Percentiles rank a stretch among this genome's conserved stretches.
Evolutionary conservation across 2,113 vertebrate species (phyloP).

Genomic region (Micronycteris hirsuta): DNA sequence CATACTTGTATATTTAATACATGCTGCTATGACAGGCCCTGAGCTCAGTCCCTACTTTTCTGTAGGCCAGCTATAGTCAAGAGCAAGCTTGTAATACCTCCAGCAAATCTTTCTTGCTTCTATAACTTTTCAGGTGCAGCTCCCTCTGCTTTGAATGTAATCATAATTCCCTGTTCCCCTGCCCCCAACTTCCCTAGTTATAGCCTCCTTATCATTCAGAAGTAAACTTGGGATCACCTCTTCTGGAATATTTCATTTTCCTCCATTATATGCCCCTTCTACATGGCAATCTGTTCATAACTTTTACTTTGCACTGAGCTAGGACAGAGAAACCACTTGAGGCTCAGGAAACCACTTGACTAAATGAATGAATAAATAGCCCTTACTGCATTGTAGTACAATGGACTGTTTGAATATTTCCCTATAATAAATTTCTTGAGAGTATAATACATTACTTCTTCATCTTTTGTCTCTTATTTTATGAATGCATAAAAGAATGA

Average conservation of each 20-base stretch:
- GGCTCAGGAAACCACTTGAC: not conserved
- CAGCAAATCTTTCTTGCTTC: not conserved
- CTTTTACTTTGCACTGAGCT: not conserved
- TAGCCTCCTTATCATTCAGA: not conserved
- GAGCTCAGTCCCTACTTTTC: not conserved
- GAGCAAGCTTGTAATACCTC: not conserved
- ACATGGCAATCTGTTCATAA: not conserved
- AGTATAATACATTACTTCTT: slow-evolving; percentile 13
- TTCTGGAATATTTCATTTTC: not conserved
- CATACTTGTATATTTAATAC: not conserved
- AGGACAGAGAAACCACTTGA: not conserved
- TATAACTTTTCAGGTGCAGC: not conserved
- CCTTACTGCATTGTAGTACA: not conserved
- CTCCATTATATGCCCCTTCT: not conserved
- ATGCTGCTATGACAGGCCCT: not conserved
- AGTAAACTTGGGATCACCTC: not conserved
- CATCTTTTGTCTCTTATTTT: not conserved
- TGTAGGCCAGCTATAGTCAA: not conserved
- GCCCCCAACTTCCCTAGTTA: not conserved
- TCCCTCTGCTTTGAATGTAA: not conserved
- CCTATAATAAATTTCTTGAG: not conserved
- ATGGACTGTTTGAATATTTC: not conserved
- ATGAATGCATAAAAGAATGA: not conserved
- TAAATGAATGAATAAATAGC: not conserved
- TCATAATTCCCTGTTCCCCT: not conserved